phyloP scores from a whole-genome alignment of 2,888 invertebrate genomes.

The Ectropis crepuscularia region DNA sequence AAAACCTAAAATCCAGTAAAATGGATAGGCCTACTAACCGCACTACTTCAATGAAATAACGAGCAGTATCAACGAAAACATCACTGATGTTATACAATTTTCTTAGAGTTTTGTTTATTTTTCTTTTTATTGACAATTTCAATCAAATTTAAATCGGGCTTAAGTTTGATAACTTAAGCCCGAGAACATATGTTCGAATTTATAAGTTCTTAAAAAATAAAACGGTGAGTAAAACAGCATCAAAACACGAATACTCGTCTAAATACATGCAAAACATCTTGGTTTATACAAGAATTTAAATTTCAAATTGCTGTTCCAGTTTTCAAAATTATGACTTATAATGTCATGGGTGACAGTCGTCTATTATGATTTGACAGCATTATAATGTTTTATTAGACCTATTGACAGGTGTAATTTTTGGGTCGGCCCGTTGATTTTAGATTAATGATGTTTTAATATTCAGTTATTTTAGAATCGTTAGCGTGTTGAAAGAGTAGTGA shows the following conservation, averaged over 20 bases:
- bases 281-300: conserved; percentile 32
- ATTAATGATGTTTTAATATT: conserved; percentile 31
- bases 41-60: no score
- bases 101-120: no score
- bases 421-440: conserved; percentile 32
- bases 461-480: conserved; percentile 18
- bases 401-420: conserved; percentile 38
- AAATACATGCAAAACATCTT: conserved; percentile 34
- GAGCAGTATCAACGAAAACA: no score
- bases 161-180: not conserved
- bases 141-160: no score
- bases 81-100: no score
- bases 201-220: conserved; percentile 12
- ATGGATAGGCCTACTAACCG: no score
- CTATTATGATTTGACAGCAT: conserved; percentile 39
- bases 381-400: conserved; percentile 36
- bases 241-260: conserved; percentile 16
- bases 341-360: conserved; percentile 35
- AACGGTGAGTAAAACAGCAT: conserved; percentile 29
- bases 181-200: conserved; percentile 25
- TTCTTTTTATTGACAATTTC: no score
- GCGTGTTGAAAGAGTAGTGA: not conserved
- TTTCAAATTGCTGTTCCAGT: conserved; percentile 29
- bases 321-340: conserved; percentile 39
- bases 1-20: no score